Percentiles rank a stretch among this genome's conserved stretches.
phyloP scores from a whole-genome alignment of 1,140 invertebrate genomes.

The Camponotus floridanus region DNA sequence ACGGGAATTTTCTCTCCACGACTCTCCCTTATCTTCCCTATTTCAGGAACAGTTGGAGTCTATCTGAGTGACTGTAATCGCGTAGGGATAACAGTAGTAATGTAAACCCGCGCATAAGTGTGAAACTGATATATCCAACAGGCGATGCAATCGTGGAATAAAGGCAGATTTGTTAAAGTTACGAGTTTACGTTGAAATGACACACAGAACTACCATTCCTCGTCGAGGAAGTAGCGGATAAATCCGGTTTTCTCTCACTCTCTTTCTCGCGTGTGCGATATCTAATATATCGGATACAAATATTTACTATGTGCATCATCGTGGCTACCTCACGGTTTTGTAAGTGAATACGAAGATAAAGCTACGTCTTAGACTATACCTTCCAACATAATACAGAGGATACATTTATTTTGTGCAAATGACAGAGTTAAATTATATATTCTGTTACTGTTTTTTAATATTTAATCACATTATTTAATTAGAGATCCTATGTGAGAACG shows the following conservation, averaged over 20 bases:
- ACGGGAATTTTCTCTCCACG: slow-evolving; percentile 56
- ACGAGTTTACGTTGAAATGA: slow-evolving; percentile 14
- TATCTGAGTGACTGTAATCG: slow-evolving; percentile 72
- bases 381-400: slow-evolving; percentile 66
- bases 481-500: slow-evolving; percentile 42
- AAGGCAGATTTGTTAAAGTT: slow-evolving; percentile 40
- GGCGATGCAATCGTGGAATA: background rate
- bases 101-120: slow-evolving; percentile 26
- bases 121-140: slow-evolving; percentile 30
- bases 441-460: slow-evolving; percentile 7
- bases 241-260: slow-evolving; percentile 26
- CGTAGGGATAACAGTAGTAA: slow-evolving; percentile 5
- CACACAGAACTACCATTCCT: slow-evolving; percentile 21
- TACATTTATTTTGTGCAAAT: slow-evolving; percentile 79
- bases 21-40: slow-evolving; percentile 59
- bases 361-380: slow-evolving; percentile 64
- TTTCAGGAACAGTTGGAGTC: slow-evolving; percentile 65
- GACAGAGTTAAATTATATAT: slow-evolving; percentile 69
- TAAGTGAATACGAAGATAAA: slow-evolving; percentile 60
- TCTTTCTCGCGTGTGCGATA: background rate
- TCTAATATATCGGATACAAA: slow-evolving; percentile 44
- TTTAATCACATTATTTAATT: slow-evolving; percentile 41
- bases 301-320: slow-evolving; percentile 40
- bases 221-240: slow-evolving; percentile 24
- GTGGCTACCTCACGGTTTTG: slow-evolving; percentile 56